Evolutionary conservation across 1,140 invertebrate species (phyloP).

Genomic region (Meloidogyne chitwoodi): DNA sequence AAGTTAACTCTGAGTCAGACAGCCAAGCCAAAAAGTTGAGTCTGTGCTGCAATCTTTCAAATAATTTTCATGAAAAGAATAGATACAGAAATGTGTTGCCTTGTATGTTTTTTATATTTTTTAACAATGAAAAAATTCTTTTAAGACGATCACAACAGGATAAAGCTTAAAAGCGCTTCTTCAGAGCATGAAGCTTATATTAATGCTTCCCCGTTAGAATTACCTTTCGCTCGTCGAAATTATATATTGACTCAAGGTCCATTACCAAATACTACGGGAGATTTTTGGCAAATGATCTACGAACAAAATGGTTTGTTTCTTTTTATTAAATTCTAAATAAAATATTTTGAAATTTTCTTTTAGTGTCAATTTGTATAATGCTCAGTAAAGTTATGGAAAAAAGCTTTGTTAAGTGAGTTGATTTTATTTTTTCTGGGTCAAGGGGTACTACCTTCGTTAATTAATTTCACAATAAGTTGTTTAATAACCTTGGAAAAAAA

Average conservation of each 20-base stretch:
- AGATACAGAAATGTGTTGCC: slow-evolving; percentile 48
- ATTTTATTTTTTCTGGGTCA: neutral
- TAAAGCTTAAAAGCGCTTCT: slow-evolving; percentile 18
- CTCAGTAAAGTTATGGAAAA: slow-evolving; percentile 48
- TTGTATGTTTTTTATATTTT: slow-evolving; percentile 25
- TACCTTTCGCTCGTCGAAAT: slow-evolving; percentile 29
- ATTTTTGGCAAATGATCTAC: slow-evolving; percentile 53
- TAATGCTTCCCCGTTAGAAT: slow-evolving; percentile 38
- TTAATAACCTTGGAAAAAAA: too few relatives aligned
- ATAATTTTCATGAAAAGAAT: slow-evolving; percentile 41
- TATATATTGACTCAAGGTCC: slow-evolving; percentile 50
- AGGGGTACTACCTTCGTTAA: neutral
- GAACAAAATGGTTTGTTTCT: slow-evolving; percentile 32
- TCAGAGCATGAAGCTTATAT: slow-evolving; percentile 39
- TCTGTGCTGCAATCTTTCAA: slow-evolving; percentile 30
- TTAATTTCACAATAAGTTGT: neutral
- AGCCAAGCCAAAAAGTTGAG: slow-evolving; percentile 31
- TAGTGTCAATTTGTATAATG: slow-evolving; percentile 42
- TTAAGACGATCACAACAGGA: slow-evolving; percentile 48
- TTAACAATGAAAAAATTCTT: neutral
- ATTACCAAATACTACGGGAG: slow-evolving; percentile 35
- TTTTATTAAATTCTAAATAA: too few relatives aligned
- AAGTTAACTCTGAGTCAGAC: slow-evolving; percentile 29
- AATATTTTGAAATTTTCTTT: neutral
- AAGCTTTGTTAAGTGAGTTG: slow-evolving; percentile 40